Conservation (phyloP, 2,888 invertebrate genomes). For the Teinopalpus imperialis region DNA sequence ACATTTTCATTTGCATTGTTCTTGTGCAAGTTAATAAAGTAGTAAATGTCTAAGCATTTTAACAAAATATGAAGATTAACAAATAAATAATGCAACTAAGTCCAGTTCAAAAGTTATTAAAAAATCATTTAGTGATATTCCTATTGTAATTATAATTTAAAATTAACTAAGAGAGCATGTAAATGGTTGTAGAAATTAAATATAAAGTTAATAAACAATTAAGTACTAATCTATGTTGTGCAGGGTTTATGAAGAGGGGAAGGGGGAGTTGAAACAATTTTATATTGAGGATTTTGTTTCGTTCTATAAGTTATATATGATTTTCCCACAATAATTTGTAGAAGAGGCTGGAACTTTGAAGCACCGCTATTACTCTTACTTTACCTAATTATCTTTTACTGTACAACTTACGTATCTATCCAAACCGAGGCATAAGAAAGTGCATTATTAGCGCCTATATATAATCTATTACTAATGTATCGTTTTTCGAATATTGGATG, state of each 20-base stretch:
- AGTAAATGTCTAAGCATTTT: constrained; percentile 16
- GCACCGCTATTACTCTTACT: constrained; percentile 57
- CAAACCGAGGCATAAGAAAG: constrained; percentile 18
- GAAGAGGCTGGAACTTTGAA: constrained; percentile 30
- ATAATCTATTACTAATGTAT: constrained; percentile 8
- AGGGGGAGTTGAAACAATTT: not conserved
- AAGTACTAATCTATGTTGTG: constrained; percentile 11
- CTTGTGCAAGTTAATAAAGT: constrained; percentile 1
- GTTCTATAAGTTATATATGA: constrained; percentile 1
- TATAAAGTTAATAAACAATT: constrained; percentile 13
- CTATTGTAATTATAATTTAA: constrained; percentile 17
- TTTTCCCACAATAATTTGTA: constrained; percentile 13
- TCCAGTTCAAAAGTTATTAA: constrained; percentile 9
- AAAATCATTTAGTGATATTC: constrained; percentile 7
- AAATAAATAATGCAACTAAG: constrained; percentile 12
- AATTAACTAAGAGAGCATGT: constrained; percentile 22
- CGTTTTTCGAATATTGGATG: constrained; percentile 14
- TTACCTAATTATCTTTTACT: constrained; percentile 47
- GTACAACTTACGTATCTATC: constrained; percentile 68
- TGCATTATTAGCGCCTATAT: constrained; percentile 6
- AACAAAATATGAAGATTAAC: constrained; percentile 1
- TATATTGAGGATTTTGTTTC: not conserved
- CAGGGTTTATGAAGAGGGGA: not conserved
- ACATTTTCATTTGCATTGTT: constrained; percentile 11
- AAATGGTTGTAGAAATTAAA: constrained; percentile 10